A percentile compares a stretch with the other conserved stretches of the same genome.
Evolutionary conservation across 2,797 vertebrate species (phyloP).

Genomic region (Phalloptychus januarius): DNA sequence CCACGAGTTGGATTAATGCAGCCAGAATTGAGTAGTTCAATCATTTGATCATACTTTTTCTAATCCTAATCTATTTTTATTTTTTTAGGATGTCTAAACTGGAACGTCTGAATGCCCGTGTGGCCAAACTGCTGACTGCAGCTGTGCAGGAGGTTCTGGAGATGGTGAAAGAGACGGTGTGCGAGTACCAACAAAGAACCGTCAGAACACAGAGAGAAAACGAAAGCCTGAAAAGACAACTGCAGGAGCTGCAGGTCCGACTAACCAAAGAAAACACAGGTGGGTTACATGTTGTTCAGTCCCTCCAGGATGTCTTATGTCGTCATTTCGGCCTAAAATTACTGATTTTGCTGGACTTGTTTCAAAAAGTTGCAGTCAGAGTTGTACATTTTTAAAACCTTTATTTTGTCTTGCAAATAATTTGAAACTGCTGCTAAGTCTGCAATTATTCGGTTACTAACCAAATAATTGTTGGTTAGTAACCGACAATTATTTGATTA

Average conservation of each 20-base stretch:
- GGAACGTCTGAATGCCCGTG: slow-evolving; percentile 73
- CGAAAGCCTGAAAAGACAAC: slow-evolving; percentile 68
- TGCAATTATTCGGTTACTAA: too few species aligned
- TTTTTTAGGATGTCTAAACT: slow-evolving; percentile 75
- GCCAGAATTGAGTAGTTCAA: not conserved
- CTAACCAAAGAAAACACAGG: slow-evolving; percentile 56
- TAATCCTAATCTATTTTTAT: not conserved
- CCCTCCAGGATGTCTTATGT: not conserved
- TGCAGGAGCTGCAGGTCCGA: slow-evolving; percentile 73
- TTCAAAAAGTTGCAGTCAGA: too few species aligned
- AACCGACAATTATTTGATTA: too few species aligned
- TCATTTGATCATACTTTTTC: not conserved
- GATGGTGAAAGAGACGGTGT: slow-evolving; percentile 77
- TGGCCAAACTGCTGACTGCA: slow-evolving; percentile 72
- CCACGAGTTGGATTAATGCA: not conserved
- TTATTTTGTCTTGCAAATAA: too few species aligned
- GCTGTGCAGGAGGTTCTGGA: slow-evolving; percentile 77
- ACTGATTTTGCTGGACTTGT: too few species aligned
- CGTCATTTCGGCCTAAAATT: too few species aligned
- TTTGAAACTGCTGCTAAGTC: too few species aligned
- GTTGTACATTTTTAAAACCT: too few species aligned
- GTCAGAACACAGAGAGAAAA: slow-evolving; percentile 78
- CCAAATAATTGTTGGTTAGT: too few species aligned
- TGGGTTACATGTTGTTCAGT: slow-evolving; percentile 38
- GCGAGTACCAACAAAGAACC: slow-evolving; percentile 78